Percentiles rank a stretch among this genome's conserved stretches.
Evolutionary conservation across 2,888 invertebrate species (phyloP).

Genomic region (Rhodophaea formosa): DNA sequence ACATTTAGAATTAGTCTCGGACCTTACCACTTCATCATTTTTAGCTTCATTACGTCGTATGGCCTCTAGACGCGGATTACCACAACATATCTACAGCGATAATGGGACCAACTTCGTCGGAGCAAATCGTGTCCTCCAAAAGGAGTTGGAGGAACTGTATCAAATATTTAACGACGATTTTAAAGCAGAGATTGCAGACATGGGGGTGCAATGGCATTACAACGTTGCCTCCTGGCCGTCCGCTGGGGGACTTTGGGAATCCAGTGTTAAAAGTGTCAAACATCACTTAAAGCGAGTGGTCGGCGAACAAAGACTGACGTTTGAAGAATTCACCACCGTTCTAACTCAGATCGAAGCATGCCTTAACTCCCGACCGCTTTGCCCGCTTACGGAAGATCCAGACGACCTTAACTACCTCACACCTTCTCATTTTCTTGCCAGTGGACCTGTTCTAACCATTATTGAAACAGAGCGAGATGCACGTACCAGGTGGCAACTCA

Average conservation of each 20-base stretch:
- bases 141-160: background rate
- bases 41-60: too few species aligned
- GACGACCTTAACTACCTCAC: background rate
- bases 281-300: background rate
- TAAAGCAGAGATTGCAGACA: background rate
- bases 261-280: conserved; percentile 19
- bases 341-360: background rate
- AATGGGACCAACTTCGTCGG: too few species aligned
- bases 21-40: too few species aligned
- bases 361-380: conserved; percentile 4
- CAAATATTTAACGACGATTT: background rate
- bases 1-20: too few species aligned
- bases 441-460: background rate
- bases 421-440: background rate
- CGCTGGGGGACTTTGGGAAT: conserved; percentile 25
- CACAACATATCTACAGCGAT: too few species aligned
- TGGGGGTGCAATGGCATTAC: background rate
- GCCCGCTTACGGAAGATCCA: background rate
- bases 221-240: background rate
- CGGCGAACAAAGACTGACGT: background rate
- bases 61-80: too few species aligned
- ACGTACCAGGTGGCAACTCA: background rate
- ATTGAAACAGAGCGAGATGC: too few species aligned
- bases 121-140: conserved; percentile 26
- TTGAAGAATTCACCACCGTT: background rate